These are phyloP conservation scores for Glossophaga mutica DNA, from an alignment of 2,797 vertebrate genomes.

Conservation along the genomic window DNA sequence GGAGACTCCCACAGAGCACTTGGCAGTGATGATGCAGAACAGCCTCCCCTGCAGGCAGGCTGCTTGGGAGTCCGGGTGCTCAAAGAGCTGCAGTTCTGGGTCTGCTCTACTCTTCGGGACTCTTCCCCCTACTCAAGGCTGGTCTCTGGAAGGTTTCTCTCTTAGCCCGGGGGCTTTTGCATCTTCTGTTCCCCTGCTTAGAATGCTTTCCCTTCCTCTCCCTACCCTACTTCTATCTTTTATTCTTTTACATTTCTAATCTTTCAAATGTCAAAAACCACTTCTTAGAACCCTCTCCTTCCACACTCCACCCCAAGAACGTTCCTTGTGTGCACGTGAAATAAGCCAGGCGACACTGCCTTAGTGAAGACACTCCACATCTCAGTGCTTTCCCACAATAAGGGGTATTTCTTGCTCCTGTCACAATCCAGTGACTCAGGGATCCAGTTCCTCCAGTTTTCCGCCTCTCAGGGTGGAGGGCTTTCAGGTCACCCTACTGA, in stretches of 20 bases:
- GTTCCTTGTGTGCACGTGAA: neutral
- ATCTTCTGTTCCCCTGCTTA: neutral
- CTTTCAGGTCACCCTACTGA: neutral
- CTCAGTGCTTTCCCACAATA: too few species aligned
- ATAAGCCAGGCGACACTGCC: neutral
- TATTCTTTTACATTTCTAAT: neutral
- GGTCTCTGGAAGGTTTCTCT: neutral
- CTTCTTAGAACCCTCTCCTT: neutral
- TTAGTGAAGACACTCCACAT: neutral
- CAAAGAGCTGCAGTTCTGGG: too few species aligned
- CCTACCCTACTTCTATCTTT: neutral
- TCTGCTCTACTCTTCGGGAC: neutral
- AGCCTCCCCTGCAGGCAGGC: neutral
- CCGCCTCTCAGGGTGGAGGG: fast-evolving
- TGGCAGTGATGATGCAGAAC: neutral
- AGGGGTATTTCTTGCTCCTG: neutral
- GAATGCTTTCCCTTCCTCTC: neutral
- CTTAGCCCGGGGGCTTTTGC: neutral
- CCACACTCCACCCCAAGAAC: neutral
- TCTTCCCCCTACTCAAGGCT: neutral
- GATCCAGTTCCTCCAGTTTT: neutral
- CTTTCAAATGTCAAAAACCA: neutral
- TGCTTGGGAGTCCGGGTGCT: neutral
- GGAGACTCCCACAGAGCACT: neutral
- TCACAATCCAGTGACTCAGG: neutral